Conservation (phyloP, 2,113 vertebrate genomes). For the Gasterosteus nipponicus region DNA sequence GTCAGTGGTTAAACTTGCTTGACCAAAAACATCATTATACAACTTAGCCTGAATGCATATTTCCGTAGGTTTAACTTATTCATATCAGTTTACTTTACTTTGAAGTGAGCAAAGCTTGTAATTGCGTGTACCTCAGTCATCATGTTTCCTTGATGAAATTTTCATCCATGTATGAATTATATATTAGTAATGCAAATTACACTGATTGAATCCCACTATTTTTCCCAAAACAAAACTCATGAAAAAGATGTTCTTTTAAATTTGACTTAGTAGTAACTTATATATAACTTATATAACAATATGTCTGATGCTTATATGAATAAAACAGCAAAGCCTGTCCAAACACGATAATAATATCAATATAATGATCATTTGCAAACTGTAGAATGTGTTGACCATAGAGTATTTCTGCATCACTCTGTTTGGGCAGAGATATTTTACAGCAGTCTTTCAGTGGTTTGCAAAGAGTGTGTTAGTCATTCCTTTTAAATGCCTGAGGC, state of each 20-base stretch:
- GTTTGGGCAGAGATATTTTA: constrained; percentile 66
- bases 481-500: constrained; percentile 65
- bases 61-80: constrained; percentile 78
- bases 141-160: constrained; percentile 83
- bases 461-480: constrained; percentile 65
- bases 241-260: constrained; percentile 40
- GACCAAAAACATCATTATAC: constrained; percentile 66
- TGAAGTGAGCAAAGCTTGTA: constrained; percentile 81
- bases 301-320: constrained; percentile 13
- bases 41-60: constrained; percentile 68
- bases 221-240: constrained; percentile 69
- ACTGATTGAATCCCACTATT: constrained; percentile 66
- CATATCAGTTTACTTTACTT: constrained; percentile 81
- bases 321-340: constrained; percentile 8
- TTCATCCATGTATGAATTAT: constrained; percentile 82
- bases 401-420: constrained; percentile 49
- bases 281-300: constrained; percentile 3
- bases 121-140: constrained; percentile 80
- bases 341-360: constrained; percentile 16
- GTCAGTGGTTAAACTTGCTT: constrained; percentile 38
- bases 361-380: constrained; percentile 16
- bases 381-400: constrained; percentile 33
- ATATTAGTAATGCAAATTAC: constrained; percentile 76
- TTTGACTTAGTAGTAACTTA: constrained; percentile 25
- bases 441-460: constrained; percentile 56